phyloP scores from a whole-genome alignment of 2,888 invertebrate genomes.

The Dolichomitus sp. region DNA sequence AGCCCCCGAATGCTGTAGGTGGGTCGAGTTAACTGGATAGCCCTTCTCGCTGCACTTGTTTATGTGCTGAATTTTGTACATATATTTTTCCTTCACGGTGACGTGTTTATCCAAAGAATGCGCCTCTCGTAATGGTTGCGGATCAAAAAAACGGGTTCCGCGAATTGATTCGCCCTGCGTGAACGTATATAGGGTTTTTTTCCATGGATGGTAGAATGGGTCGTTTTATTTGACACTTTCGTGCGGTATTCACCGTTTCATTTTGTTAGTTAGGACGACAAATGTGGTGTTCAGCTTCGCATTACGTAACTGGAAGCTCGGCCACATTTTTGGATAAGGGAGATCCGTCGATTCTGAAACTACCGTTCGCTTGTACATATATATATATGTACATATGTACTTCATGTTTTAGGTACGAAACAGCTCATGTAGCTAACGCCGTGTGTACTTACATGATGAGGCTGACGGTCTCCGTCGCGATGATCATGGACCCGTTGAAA shows the following conservation, averaged over 20 bases:
- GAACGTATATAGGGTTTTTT: neutral
- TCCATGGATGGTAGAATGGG: neutral
- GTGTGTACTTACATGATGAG: constrained; percentile 54
- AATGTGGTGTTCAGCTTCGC: constrained; percentile 39
- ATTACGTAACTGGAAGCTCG: constrained; percentile 12
- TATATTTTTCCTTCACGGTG: constrained; percentile 32
- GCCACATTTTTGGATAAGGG: constrained; percentile 10
- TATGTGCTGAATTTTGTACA: constrained; percentile 49
- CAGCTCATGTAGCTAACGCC: constrained; percentile 36
- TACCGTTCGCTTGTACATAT: constrained; percentile 18
- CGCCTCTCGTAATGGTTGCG: constrained; percentile 40
- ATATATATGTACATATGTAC: neutral
- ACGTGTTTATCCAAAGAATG: constrained; percentile 53
- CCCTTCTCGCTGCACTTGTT: constrained; percentile 46
- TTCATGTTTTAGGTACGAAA: neutral
- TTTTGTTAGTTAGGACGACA: constrained; percentile 13
- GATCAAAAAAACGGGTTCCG: constrained; percentile 36
- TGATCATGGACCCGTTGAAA: constrained; percentile 11
- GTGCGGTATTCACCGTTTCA: constrained; percentile 12
- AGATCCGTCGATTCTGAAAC: constrained; percentile 23
- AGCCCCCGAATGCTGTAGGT: constrained; percentile 64
- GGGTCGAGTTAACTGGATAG: constrained; percentile 60
- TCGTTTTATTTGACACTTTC: constrained; percentile 27
- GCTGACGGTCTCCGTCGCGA: constrained; percentile 31
- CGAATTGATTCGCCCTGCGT: constrained; percentile 21